Percentiles rank a stretch among this genome's conserved stretches.
Evolutionary conservation across 2,797 vertebrate genomes (phyloP).

Genomic region (Xerus rutilus): DNA sequence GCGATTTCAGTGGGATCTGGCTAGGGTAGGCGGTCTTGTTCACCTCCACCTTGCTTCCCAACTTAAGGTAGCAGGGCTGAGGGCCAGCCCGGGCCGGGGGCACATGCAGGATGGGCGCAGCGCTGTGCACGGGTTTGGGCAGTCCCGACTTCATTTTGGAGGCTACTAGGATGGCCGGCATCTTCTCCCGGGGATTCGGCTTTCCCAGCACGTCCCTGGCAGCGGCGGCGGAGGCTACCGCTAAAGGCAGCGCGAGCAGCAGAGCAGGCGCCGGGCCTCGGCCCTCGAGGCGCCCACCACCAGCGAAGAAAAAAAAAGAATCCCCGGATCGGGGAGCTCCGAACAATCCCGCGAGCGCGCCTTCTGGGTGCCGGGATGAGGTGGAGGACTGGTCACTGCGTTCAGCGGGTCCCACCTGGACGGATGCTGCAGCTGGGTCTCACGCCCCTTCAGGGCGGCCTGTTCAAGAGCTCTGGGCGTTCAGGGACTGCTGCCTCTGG

Average conservation of each 20-base stretch:
- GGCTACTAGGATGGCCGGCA: slow-evolving; percentile 97
- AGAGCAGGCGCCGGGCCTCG: slow-evolving; percentile 84
- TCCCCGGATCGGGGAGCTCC: slow-evolving; percentile 37
- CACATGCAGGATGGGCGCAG: slow-evolving; percentile 95
- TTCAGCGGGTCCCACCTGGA: slow-evolving; percentile 60
- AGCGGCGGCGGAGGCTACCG: slow-evolving; percentile 86
- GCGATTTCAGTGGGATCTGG: slow-evolving; percentile 91
- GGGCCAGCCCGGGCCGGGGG: slow-evolving; percentile 90
- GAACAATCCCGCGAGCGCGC: neutral
- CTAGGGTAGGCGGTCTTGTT: slow-evolving; percentile 89
- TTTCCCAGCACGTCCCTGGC: slow-evolving; percentile 89
- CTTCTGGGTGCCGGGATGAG: slow-evolving; percentile 48
- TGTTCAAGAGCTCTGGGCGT: slow-evolving; percentile 80
- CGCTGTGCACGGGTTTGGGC: slow-evolving; percentile 97
- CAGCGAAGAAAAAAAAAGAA: slow-evolving; percentile 58
- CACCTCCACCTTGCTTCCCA: slow-evolving; percentile 91
- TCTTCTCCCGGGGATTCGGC: slow-evolving; percentile 91
- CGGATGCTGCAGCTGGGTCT: slow-evolving; percentile 65
- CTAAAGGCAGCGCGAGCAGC: slow-evolving; percentile 82
- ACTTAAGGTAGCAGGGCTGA: slow-evolving; percentile 91
- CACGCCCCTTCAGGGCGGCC: slow-evolving; percentile 53
- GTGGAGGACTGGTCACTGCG: neutral
- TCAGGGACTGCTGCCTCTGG: slow-evolving; percentile 74
- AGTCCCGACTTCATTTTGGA: slow-evolving; percentile 99
- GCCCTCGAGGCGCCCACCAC: slow-evolving; percentile 83